Percentiles rank a stretch among this genome's conserved stretches.
Evolutionary conservation across 2,797 vertebrate genomes (phyloP).

Genomic region (Phoebastria nigripes): DNA sequence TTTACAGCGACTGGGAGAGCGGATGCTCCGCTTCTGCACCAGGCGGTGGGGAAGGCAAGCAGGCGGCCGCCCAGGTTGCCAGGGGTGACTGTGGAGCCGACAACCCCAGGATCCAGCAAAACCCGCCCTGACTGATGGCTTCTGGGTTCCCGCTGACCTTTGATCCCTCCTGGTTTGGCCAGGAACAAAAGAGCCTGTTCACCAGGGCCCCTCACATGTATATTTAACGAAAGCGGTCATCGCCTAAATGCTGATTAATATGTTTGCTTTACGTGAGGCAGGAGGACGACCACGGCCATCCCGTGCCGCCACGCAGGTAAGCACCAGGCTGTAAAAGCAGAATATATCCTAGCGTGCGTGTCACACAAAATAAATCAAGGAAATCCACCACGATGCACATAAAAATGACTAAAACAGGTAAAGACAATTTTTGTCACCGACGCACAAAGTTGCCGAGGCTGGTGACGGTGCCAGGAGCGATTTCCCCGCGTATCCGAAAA

Average conservation of each 20-base stretch:
- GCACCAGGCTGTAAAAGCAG: background rate
- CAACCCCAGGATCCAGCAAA: constrained; percentile 80
- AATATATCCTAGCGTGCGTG: background rate
- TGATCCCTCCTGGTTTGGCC: constrained; percentile 78
- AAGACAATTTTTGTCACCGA: constrained; percentile 10
- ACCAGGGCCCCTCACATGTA: constrained; percentile 64
- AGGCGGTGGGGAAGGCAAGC: constrained; percentile 64
- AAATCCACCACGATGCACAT: background rate
- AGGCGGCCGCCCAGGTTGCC: constrained; percentile 73
- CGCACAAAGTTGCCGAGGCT: background rate
- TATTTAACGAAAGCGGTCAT: constrained; percentile 70
- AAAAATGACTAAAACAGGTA: background rate
- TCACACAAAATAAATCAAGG: background rate
- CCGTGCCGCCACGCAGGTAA: background rate
- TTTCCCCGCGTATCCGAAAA: background rate
- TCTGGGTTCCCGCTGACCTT: constrained; percentile 82
- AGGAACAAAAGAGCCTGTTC: constrained; percentile 77
- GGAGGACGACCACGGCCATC: background rate
- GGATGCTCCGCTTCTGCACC: constrained; percentile 49
- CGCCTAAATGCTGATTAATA: constrained; percentile 65
- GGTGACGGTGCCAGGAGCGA: background rate
- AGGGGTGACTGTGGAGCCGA: constrained; percentile 81
- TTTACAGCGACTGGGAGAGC: constrained; percentile 38
- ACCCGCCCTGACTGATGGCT: constrained; percentile 84
- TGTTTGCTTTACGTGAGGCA: constrained; percentile 19